These are phyloP conservation scores for Platyscapa corneri DNA, from an alignment of 1,140 invertebrate genomes.

Conservation along the genomic window DNA sequence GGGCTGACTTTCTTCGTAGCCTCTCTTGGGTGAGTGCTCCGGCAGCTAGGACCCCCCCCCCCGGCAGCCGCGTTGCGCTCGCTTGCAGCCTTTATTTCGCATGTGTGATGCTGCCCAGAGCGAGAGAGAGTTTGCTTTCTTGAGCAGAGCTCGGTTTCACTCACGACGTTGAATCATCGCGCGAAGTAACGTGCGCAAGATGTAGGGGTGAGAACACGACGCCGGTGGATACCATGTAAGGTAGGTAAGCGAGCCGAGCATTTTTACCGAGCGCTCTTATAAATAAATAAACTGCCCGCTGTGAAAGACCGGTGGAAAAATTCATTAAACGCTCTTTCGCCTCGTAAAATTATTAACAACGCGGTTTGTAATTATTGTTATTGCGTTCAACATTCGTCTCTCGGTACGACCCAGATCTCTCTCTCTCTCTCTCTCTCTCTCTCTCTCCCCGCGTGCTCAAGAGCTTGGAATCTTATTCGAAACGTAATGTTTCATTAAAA, in stretches of 20 bases:
- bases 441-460: too few relatives aligned
- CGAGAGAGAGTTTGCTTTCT: neutral
- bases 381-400: too few relatives aligned
- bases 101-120: neutral
- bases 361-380: too few relatives aligned
- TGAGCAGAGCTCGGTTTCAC: neutral
- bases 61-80: neutral
- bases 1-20: neutral
- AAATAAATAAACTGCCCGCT: neutral
- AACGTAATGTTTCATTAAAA: too few relatives aligned
- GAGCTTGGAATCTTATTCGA: too few relatives aligned
- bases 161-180: constrained; percentile 21
- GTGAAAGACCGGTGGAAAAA: neutral
- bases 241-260: neutral
- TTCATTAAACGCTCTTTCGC: neutral
- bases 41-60: neutral
- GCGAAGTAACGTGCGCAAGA: constrained; percentile 12
- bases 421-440: too few relatives aligned
- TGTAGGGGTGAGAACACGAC: constrained; percentile 1
- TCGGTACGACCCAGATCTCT: too few relatives aligned
- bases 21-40: too few relatives aligned
- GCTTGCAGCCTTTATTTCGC: neutral
- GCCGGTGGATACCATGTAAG: constrained; percentile 8
- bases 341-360: too few relatives aligned
- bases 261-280: neutral